Evolutionary conservation across 2,113 vertebrate species (phyloP).

Genomic region (Zapornia atra): DNA sequence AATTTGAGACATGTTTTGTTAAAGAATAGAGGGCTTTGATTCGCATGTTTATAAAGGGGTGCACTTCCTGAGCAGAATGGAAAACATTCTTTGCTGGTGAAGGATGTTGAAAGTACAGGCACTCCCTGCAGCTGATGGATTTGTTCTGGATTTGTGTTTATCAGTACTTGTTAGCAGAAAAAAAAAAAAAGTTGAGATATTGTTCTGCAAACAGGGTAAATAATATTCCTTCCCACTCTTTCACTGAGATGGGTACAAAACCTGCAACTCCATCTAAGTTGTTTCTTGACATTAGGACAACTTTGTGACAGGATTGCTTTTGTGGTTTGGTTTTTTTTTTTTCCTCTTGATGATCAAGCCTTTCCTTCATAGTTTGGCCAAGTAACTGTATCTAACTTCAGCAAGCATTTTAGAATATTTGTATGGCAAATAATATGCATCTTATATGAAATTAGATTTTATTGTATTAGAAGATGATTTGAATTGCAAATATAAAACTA

Average conservation of each 20-base stretch:
- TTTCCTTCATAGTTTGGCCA: neutral
- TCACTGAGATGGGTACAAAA: neutral
- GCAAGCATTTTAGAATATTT: neutral
- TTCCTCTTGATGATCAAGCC: neutral
- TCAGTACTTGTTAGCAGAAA: neutral
- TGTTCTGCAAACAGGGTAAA: neutral
- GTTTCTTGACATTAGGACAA: neutral
- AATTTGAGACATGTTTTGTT: slow-evolving; percentile 39
- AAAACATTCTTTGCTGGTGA: slow-evolving; percentile 17
- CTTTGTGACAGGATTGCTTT: neutral
- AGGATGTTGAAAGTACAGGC: slow-evolving; percentile 21
- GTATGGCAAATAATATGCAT: neutral
- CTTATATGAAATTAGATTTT: neutral
- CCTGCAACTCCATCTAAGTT: neutral
- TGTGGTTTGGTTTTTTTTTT: neutral
- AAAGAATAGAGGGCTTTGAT: slow-evolving; percentile 27
- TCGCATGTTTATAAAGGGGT: neutral
- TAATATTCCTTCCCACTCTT: neutral
- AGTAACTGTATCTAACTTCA: neutral
- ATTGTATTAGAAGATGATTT: neutral
- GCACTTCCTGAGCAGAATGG: slow-evolving; percentile 13
- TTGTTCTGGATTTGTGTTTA: neutral
- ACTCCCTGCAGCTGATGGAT: slow-evolving; percentile 25
- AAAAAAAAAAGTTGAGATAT: neutral
- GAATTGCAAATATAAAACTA: neutral